Evolutionary conservation across 2,888 invertebrate species (phyloP), one percentile per base, ranked within the genome.

Genomic region (Nemapogon koenigi): DNA sequence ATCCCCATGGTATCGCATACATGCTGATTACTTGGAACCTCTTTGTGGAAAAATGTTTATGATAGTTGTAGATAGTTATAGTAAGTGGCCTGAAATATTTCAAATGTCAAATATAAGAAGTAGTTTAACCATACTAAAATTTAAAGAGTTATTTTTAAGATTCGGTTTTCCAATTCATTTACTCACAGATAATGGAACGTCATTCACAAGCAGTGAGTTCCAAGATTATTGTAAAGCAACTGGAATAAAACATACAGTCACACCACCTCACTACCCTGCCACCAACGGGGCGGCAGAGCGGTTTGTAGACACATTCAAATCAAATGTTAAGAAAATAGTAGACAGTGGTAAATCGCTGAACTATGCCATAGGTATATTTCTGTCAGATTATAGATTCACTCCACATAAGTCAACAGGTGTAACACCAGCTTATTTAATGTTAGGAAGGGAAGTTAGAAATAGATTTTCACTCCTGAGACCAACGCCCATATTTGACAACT

Each of bases 181-280:
- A 25, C 46, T 48, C 6, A 48, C 46, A 26, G 44, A 48, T 16
- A 46, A 48, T 41, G 43, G 43, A 1, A n/a, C 29, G 4, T 14
- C 47, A 4, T 47, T 41, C 14, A 49, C 44, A 10, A 44, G 46
- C 27, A 6, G 3, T 22, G 43, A 45, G 16, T 46, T 48, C 42
- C 7, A 41, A 38, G 36, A 31, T 13, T 48, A 38, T 38, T 45
- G 46, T 37, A 43, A 44, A 38, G 16, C 26, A 7, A 25, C 29
- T 3, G 19, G 38, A 1, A 16, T 46, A 26, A 43, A 40, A 22
- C 43, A 46, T 22, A 42, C 36, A 1, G 42, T 46, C 15, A 32
- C 46, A 14, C 41, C 46, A 13, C 46, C 46, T 4, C 35, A 43
- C 17, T 35, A 43, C 14, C 43, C 44, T 4, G 44, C 46, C 8